Evolutionary conservation across 2,113 vertebrate genomes (phyloP).

Genomic region (Alosa alosa): DNA sequence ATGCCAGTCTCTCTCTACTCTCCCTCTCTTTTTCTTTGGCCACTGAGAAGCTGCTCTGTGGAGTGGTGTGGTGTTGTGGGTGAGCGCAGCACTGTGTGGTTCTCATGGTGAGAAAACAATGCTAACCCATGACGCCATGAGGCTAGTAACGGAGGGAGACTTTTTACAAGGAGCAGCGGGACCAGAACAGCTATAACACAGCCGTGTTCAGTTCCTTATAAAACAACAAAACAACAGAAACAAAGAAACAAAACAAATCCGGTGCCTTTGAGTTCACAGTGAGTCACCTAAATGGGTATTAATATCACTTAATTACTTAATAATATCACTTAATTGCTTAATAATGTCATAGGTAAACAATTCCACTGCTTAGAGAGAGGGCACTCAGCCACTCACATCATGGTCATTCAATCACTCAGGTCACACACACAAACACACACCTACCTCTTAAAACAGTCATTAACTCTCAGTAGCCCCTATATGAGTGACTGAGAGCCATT

Average conservation of each 20-base stretch:
- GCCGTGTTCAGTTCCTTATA: not conserved
- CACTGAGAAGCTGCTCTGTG: not conserved
- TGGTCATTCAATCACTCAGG: not conserved
- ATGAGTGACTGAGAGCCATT: too few relatives aligned
- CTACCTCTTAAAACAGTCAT: too few relatives aligned
- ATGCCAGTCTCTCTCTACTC: not conserved
- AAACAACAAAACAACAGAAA: not conserved
- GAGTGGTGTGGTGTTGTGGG: not conserved
- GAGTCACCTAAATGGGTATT: too few relatives aligned
- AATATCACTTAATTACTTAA: too few relatives aligned
- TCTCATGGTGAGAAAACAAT: not conserved
- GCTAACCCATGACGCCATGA: not conserved
- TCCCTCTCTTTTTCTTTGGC: not conserved
- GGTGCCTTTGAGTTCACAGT: not conserved
- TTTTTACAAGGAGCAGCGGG: not conserved
- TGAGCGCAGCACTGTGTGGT: not conserved
- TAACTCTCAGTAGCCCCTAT: too few relatives aligned
- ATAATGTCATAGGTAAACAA: not conserved
- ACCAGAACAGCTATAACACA: not conserved
- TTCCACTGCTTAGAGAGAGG: not conserved
- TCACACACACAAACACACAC: constrained; percentile 20
- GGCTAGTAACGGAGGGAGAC: not conserved
- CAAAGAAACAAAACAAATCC: not conserved
- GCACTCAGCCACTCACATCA: not conserved
- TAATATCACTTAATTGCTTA: too few relatives aligned